Conservation (phyloP, 1,140 invertebrate species). For the Penaeus japonicus region DNA sequence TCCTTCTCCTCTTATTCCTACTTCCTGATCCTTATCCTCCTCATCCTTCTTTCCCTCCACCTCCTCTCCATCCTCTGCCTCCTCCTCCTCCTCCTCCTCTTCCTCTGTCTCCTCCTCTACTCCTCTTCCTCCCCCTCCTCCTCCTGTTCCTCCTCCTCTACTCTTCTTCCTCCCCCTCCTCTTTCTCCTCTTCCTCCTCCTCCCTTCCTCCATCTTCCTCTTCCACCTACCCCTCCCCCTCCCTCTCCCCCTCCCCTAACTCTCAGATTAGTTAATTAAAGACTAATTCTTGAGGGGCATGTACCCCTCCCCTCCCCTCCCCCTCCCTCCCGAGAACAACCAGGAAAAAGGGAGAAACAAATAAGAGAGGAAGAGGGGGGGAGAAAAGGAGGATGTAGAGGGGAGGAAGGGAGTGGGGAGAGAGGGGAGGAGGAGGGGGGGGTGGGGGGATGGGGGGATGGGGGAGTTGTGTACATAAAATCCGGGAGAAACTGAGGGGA, state of each 20-base stretch:
- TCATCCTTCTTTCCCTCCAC: neutral
- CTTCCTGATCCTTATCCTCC: neutral
- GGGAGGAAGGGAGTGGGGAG: neutral
- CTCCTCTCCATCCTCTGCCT: neutral
- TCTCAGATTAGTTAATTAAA: too few relatives aligned
- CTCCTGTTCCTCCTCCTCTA: too few relatives aligned
- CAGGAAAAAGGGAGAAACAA: neutral
- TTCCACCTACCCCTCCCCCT: neutral
- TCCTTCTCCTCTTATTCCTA: neutral
- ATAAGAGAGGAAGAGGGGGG: neutral
- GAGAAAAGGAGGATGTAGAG: neutral
- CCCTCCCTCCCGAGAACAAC: too few relatives aligned
- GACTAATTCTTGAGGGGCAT: too few relatives aligned
- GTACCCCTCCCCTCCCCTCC: too few relatives aligned
- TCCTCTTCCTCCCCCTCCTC: neutral
- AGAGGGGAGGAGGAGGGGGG: neutral
- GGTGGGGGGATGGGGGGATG: neutral
- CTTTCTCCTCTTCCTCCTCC: neutral
- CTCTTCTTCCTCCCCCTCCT: neutral
- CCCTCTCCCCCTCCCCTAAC: too few relatives aligned
- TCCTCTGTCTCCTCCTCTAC: too few relatives aligned
- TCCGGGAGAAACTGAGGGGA: neutral
- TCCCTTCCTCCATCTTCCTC: neutral
- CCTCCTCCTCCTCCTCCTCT: too few relatives aligned
- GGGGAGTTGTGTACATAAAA: neutral